Conservation (phyloP, 1,140 invertebrate genomes). For the Cotesia typhae region DNA sequence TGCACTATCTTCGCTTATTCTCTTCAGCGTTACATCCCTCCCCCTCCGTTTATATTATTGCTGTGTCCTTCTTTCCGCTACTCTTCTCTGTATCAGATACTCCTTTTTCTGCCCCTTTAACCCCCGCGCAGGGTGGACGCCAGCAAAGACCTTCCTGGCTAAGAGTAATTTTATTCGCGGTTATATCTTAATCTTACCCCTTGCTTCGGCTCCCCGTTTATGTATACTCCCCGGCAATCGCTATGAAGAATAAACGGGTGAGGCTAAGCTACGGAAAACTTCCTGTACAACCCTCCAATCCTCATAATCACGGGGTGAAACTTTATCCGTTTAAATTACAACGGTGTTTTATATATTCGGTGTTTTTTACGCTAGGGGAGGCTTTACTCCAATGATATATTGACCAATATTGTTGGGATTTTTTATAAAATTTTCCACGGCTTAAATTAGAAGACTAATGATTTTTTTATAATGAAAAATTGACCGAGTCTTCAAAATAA, state of each 20-base stretch:
- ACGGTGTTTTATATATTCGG: conserved; percentile 14
- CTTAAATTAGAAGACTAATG: too few species aligned
- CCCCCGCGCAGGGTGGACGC: background rate
- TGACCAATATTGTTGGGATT: too few species aligned
- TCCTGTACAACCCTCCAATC: conserved; percentile 23
- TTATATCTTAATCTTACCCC: conserved; percentile 61
- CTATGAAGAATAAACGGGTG: conserved; percentile 54
- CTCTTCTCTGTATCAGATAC: too few species aligned
- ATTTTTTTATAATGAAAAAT: too few species aligned
- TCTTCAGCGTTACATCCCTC: conserved; percentile 27
- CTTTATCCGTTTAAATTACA: conserved; percentile 29
- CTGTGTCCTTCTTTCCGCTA: conserved; percentile 54
- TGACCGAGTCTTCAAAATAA: too few species aligned
- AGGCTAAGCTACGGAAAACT: conserved; percentile 46
- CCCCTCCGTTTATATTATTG: conserved; percentile 38
- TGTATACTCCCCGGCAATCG: conserved; percentile 35
- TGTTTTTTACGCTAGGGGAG: background rate
- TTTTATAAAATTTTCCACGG: too few species aligned
- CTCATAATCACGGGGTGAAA: conserved; percentile 11
- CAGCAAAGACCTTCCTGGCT: conserved; percentile 45
- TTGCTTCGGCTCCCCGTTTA: background rate
- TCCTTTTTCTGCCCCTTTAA: background rate
- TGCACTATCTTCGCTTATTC: background rate
- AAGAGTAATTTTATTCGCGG: conserved; percentile 57
- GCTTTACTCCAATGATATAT: too few species aligned